phyloP scores from a whole-genome alignment of 2,888 invertebrate species.

The Micropterix aruncella region DNA sequence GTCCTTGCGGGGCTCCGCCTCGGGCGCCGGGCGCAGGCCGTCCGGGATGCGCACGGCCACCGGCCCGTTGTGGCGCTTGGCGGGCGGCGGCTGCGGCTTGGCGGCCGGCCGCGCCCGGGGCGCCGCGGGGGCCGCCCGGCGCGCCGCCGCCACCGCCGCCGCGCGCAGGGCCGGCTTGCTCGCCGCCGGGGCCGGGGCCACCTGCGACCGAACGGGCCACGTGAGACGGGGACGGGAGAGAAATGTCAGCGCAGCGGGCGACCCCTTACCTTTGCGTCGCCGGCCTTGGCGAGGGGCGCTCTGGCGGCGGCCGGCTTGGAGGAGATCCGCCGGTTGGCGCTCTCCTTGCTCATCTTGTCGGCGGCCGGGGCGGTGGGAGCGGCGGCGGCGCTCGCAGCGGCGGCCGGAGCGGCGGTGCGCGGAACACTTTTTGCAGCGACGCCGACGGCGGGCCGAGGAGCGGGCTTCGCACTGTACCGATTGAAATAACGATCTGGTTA shows the following conservation, averaged over 20 bases:
- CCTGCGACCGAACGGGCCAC: constrained; percentile 17
- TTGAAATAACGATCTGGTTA: no score
- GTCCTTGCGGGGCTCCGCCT: constrained; percentile 14
- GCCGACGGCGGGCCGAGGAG: constrained; percentile 5
- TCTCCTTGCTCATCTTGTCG: constrained; percentile 15
- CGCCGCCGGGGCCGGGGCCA: constrained; percentile 16
- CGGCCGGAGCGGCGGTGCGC: constrained; percentile 6
- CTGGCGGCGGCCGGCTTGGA: constrained; percentile 14
- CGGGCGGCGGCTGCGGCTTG: constrained; percentile 24
- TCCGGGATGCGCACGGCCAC: no score
- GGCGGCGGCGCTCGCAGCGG: constrained; percentile 9
- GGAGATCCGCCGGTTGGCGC: constrained; percentile 6
- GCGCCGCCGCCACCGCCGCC: constrained; percentile 17
- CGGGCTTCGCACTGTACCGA: constrained; percentile 4
- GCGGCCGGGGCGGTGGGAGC: constrained; percentile 12
- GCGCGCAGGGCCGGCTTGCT: constrained; percentile 15
- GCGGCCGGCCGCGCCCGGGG: constrained; percentile 34
- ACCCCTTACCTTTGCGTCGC: constrained; percentile 21
- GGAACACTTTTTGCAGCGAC: constrained; percentile 9
- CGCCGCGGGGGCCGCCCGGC: constrained; percentile 18
- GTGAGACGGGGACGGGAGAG: not conserved
- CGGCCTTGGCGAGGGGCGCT: constrained; percentile 30
- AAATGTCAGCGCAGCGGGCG: not conserved
- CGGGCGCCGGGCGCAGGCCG: no score
- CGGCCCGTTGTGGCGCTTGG: constrained; percentile 13